These are phyloP conservation scores for Himalopsyche anomala DNA, from an alignment of 2,888 invertebrate species.

Conservation along the genomic window DNA sequence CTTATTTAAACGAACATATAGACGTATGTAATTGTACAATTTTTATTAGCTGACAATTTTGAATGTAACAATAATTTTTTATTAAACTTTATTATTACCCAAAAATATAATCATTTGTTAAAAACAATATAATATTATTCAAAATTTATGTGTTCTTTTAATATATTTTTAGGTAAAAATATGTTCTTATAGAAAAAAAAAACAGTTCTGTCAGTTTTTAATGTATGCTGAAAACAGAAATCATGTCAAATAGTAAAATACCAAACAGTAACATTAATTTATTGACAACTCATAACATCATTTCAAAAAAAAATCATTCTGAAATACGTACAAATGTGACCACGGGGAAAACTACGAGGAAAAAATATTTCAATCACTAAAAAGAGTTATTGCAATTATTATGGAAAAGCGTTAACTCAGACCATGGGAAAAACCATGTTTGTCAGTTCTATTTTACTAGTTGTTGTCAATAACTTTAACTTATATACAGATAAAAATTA, in stretches of 20 bases:
- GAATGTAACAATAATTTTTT: background rate
- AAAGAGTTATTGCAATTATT: slow-evolving; percentile 3
- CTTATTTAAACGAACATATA: no score
- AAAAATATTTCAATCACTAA: slow-evolving; percentile 35
- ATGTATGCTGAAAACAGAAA: slow-evolving; percentile 17
- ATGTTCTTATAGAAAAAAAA: background rate
- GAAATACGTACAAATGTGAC: background rate
- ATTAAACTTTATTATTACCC: background rate
- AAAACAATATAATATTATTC: background rate
- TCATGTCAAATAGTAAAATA: slow-evolving; percentile 16
- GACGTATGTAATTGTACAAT: background rate
- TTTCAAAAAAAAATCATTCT: slow-evolving; percentile 29
- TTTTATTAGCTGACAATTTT: slow-evolving; percentile 8
- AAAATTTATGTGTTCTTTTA: background rate
- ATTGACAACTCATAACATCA: background rate
- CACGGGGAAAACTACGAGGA: slow-evolving; percentile 30
- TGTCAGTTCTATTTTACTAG: slow-evolving; percentile 3
- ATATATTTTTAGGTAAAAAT: background rate
- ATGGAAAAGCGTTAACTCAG: slow-evolving; percentile 9
- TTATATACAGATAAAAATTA: background rate
- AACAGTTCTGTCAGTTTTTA: background rate
- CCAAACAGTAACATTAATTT: background rate
- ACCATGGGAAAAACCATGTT: slow-evolving; percentile 40
- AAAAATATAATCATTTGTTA: background rate
- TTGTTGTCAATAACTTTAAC: background rate